Percentiles rank a stretch among this genome's conserved stretches.
phyloP scores from a whole-genome alignment of 2,888 invertebrate species.

The Metopia argyrocephala region DNA sequence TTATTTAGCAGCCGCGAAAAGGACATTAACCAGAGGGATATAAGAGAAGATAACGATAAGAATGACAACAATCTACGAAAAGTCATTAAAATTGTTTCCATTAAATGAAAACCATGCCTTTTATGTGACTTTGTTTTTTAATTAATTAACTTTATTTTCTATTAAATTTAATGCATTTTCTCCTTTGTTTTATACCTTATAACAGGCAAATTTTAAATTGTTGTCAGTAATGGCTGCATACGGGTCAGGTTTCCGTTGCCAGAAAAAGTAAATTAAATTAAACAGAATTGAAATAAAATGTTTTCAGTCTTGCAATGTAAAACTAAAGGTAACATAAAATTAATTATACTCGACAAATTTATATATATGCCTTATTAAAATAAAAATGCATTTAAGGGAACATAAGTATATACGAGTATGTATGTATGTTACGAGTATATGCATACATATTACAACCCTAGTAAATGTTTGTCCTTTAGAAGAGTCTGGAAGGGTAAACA shows the following conservation, averaged over 20 bases:
- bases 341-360: conserved; percentile 52
- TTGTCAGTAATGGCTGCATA: not conserved
- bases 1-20: not conserved
- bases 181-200: not conserved
- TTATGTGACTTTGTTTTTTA: conserved; percentile 50
- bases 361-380: conserved; percentile 52
- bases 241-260: not conserved
- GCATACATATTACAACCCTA: not conserved
- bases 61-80: conserved; percentile 14
- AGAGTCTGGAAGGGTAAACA: not conserved
- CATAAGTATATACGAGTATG: not conserved
- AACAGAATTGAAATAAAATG: not conserved
- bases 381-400: conserved; percentile 42
- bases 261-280: not conserved
- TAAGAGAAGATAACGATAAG: not conserved
- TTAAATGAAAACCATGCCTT: conserved; percentile 38
- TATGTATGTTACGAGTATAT: not conserved
- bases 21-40: not conserved
- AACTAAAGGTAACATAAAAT: conserved; percentile 54
- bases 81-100: conserved; percentile 51
- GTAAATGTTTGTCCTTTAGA: not conserved
- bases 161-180: conserved; percentile 56
- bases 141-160: conserved; percentile 63
- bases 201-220: conserved; percentile 10
- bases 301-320: conserved; percentile 21